Conservation (phyloP, 1,140 invertebrate species). For the Dreissena polymorpha region DNA sequence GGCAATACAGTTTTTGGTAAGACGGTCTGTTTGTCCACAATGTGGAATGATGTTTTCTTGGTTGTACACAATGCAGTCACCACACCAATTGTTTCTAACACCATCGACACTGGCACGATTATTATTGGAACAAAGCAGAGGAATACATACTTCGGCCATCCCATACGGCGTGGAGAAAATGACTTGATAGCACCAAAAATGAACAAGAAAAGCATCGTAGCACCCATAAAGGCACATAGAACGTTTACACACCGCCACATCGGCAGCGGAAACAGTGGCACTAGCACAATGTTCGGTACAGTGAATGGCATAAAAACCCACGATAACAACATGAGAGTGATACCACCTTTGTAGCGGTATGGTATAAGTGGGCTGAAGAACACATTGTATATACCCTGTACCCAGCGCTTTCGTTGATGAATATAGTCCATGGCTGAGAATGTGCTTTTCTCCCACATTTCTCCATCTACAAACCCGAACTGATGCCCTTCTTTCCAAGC, state of each 20-base stretch:
- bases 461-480: slow-evolving; percentile 82
- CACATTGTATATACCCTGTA: slow-evolving; percentile 96
- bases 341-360: slow-evolving; percentile 89
- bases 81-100: slow-evolving; percentile 60
- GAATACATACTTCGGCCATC: slow-evolving; percentile 88
- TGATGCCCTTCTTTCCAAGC: slow-evolving; percentile 83
- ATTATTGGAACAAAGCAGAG: slow-evolving; percentile 79
- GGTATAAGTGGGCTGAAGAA: slow-evolving; percentile 94
- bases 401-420: slow-evolving; percentile 97
- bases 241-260: slow-evolving; percentile 89
- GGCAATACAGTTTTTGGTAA: slow-evolving; percentile 15
- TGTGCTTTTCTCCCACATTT: slow-evolving; percentile 99
- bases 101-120: slow-evolving; percentile 56
- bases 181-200: slow-evolving; percentile 97
- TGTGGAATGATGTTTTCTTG: slow-evolving; percentile 58
- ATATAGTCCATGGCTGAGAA: slow-evolving; percentile 97
- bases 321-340: slow-evolving; percentile 95
- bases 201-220: slow-evolving; percentile 97
- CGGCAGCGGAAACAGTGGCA: slow-evolving; percentile 91
- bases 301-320: slow-evolving; percentile 97
- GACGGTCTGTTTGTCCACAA: slow-evolving; percentile 59
- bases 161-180: slow-evolving; percentile 93
- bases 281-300: slow-evolving; percentile 92
- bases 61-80: slow-evolving; percentile 50
- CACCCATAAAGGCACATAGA: slow-evolving; percentile 93